A percentile compares a stretch with the other conserved stretches of the same genome.
phyloP scores from a whole-genome alignment of 2,888 invertebrate genomes.

The Nineta flava region DNA sequence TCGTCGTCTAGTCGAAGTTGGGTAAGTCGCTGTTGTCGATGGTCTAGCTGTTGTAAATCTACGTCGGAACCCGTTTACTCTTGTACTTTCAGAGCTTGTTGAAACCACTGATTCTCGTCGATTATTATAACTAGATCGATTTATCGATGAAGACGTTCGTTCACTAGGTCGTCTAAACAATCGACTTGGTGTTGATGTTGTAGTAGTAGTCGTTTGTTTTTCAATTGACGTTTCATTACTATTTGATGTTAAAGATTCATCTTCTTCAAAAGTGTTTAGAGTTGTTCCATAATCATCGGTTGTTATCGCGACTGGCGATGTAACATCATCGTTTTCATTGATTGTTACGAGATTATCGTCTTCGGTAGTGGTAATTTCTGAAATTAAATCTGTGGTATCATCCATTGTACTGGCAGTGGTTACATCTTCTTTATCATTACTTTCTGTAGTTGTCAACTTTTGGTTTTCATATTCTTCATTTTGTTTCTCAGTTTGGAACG shows the following conservation, averaged over 20 bases:
- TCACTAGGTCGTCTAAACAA: no score
- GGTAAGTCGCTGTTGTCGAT: no score
- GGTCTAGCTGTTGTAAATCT: no score
- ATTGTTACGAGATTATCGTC: not conserved
- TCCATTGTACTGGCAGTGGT: not conserved
- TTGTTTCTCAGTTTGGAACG: not conserved
- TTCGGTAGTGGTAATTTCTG: not conserved
- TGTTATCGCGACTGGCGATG: not conserved
- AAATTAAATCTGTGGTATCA: not conserved
- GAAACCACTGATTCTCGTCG: no score
- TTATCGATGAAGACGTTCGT: no score
- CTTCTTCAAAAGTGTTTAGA: conserved; percentile 4
- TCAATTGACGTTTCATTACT: not conserved
- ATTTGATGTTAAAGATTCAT: not conserved
- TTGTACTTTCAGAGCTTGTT: no score
- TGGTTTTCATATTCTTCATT: conserved; percentile 3
- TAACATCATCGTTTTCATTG: not conserved
- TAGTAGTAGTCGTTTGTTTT: not conserved
- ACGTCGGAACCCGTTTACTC: no score
- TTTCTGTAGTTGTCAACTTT: conserved; percentile 1
- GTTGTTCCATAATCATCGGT: not conserved
- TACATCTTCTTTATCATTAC: not conserved
- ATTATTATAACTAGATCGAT: no score
- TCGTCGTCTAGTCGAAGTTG: no score
- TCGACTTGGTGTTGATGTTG: no score